Base-by-base conservation (phyloP, 2,797 vertebrate species). In the Psittacula derbiana region DNA sequence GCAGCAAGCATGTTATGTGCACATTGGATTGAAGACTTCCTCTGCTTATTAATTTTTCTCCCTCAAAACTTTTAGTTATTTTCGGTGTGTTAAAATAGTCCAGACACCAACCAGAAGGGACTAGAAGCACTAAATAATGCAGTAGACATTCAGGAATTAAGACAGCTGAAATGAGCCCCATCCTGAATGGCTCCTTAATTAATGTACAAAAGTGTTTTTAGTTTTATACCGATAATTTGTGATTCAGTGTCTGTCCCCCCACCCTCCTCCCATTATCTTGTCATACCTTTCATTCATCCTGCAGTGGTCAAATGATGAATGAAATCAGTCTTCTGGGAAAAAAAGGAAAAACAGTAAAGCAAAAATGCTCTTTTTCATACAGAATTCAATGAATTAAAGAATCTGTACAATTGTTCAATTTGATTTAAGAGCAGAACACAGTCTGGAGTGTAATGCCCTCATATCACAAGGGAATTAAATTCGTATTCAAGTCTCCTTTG, bases 21-120 rank as follows among this genome's bases (percentile, higher is more conserved):
- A 61, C 25, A 13, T 6, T 24, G 53, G 65, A 74, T 23, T 80
- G 71, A 88, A 83, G 78, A 88, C 74, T 90, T 95, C 64, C 80
- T 84, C 49, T 91, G 74, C 66, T 86, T 96, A 93, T 86, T 96
- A 84, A 75, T 93, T 97, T 86, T 94, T 47, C 15, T 92, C 80
- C 44, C 78, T 88, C 40, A 31, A 88, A 94, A 86, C 64, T 79
- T 92, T 41, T 52, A 43, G 76, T 84, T 90, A 81, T 92, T 94
- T 95, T 88, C 44, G 70, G 70, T 84, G 40, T 33, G 44, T 69
- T 90, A 85, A 91, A 95, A 81, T 50, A 80, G 44, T 82, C 61
- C 57, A 90, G 80, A 87, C 60, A 82, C 49, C 82, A 96, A 93
- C 70, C 71, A 94, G 67, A 95, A 96, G 60, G 73, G 71, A 81